Evolutionary conservation across 2,797 vertebrate species (phyloP).

Genomic region (Rhinatrema bivittatum): DNA sequence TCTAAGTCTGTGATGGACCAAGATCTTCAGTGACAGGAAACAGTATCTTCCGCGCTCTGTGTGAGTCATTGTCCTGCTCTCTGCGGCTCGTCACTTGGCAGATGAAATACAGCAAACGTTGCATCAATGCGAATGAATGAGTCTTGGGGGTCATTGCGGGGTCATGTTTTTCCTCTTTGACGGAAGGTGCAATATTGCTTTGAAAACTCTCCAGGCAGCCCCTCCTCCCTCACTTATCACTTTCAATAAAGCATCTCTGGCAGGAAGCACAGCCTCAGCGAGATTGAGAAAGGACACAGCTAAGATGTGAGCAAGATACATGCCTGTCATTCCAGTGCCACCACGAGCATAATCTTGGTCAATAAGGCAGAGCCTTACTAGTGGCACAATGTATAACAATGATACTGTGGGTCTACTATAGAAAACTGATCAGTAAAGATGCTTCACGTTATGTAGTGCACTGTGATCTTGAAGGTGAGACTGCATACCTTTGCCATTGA

Average conservation of each 20-base stretch:
- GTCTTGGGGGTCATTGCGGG: neutral
- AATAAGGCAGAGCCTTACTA: too few species aligned
- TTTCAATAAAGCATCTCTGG: neutral
- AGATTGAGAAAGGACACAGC: too few species aligned
- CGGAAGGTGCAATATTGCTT: neutral
- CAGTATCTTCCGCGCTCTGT: too few species aligned
- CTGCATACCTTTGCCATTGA: too few species aligned
- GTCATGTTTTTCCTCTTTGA: conserved; percentile 7
- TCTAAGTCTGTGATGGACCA: neutral
- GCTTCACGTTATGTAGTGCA: too few species aligned
- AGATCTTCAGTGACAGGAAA: conserved; percentile 12
- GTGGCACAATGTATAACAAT: too few species aligned
- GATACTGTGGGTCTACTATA: too few species aligned
- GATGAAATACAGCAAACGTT: conserved; percentile 5
- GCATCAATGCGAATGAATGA: neutral
- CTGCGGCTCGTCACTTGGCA: neutral
- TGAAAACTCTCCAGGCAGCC: neutral
- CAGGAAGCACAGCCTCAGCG: conserved; percentile 1
- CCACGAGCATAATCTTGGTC: too few species aligned
- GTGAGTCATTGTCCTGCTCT: too few species aligned
- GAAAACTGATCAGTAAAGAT: too few species aligned
- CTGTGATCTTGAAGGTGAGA: too few species aligned
- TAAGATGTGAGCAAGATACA: neutral
- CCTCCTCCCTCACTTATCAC: conserved; percentile 1
- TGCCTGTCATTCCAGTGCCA: conserved; percentile 2